These are phyloP conservation scores for Drosophila sturtevanti DNA, from an alignment of 1,140 invertebrate genomes.

Conservation along the genomic window DNA sequence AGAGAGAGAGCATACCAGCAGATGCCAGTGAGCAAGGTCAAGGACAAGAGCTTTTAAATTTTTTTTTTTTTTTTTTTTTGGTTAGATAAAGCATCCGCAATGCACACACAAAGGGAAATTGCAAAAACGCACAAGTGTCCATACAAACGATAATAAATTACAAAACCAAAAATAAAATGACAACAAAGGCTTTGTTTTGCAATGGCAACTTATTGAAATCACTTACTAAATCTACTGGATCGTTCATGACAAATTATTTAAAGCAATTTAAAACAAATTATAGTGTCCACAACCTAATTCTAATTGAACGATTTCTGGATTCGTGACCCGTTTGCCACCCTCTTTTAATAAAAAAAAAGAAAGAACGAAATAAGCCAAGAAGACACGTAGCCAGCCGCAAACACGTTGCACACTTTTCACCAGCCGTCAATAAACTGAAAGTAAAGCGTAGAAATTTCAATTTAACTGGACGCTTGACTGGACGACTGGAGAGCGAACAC, in stretches of 20 bases:
- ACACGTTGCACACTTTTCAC: constrained; percentile 66
- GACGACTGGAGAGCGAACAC: constrained; percentile 24
- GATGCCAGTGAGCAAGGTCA: constrained; percentile 67
- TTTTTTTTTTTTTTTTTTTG: constrained; percentile 34
- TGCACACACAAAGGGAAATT: neutral
- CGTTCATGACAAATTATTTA: constrained; percentile 39
- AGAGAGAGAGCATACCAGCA: constrained; percentile 20
- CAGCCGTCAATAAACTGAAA: constrained; percentile 62
- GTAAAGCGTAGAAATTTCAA: constrained; percentile 50
- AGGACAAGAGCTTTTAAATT: constrained; percentile 68
- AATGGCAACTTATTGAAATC: neutral
- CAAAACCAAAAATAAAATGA: constrained; percentile 1
- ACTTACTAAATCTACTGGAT: constrained; percentile 57
- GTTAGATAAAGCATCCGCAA: constrained; percentile 74
- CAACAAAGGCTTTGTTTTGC: constrained; percentile 4
- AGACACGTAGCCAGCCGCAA: constrained; percentile 22
- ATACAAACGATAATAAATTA: neutral
- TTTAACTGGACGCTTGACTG: constrained; percentile 55
- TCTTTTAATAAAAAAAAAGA: constrained; percentile 20
- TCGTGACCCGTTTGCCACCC: constrained; percentile 7
- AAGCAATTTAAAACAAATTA: constrained; percentile 48
- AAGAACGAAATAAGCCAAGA: constrained; percentile 23
- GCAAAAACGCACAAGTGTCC: neutral
- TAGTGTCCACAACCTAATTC: neutral
- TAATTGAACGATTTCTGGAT: constrained; percentile 8